Percentiles rank a stretch among this genome's conserved stretches.
phyloP scores from a whole-genome alignment of 2,888 invertebrate species.

The Zele albiditarsus region DNA sequence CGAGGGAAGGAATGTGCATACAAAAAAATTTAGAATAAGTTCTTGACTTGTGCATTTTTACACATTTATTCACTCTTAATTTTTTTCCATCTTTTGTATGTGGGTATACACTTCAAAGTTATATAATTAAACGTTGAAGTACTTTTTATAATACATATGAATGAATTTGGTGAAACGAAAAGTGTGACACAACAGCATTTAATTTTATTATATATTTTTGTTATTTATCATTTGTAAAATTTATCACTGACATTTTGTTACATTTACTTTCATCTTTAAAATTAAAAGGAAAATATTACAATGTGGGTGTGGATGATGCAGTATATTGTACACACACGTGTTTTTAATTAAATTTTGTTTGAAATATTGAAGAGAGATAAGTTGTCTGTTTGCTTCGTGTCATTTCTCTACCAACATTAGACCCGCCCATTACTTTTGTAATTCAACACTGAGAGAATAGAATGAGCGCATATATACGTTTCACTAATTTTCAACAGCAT shows the following conservation, averaged over 20 bases:
- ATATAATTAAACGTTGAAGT: neutral
- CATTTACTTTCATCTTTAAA: neutral
- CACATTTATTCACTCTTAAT: neutral
- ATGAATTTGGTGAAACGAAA: neutral
- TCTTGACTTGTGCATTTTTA: neutral
- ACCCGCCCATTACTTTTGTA: slow-evolving; percentile 26
- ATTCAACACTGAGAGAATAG: slow-evolving; percentile 19
- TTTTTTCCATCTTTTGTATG: neutral
- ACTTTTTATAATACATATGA: neutral
- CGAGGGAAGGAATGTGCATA: neutral
- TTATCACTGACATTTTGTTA: too few species aligned
- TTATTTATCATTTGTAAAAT: neutral
- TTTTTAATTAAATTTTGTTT: slow-evolving; percentile 18
- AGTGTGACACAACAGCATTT: neutral
- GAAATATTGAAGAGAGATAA: slow-evolving; percentile 16
- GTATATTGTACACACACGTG: neutral
- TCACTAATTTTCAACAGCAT: slow-evolving; percentile 4
- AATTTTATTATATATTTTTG: slow-evolving; percentile 48
- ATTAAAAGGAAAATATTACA: neutral
- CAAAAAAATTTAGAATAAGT: neutral
- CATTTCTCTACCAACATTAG: neutral
- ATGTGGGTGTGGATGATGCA: neutral
- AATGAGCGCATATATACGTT: neutral
- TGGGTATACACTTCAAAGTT: neutral
- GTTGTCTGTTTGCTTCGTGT: neutral